These are phyloP conservation scores for Cybosia mesomella DNA, from an alignment of 2,888 invertebrate genomes.

Conservation along the genomic window DNA sequence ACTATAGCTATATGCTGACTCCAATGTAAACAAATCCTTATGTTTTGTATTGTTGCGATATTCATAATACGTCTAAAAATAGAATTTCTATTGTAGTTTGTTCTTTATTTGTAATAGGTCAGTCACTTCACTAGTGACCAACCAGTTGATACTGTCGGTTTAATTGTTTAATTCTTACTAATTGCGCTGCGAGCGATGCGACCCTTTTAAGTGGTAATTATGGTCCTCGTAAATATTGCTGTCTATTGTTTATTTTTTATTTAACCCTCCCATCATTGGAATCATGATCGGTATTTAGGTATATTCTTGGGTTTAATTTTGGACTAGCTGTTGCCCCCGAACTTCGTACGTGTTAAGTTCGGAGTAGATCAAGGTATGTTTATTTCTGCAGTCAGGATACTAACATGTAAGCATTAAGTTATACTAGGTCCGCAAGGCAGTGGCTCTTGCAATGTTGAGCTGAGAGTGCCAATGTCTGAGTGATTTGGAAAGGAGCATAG, in stretches of 20 bases:
- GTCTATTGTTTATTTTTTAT: slow-evolving; percentile 28
- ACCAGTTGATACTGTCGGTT: slow-evolving; percentile 46
- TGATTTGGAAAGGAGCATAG: too few species aligned
- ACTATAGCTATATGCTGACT: background rate
- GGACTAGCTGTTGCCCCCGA: too few species aligned
- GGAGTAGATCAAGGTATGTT: too few species aligned
- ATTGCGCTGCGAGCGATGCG: slow-evolving; percentile 54
- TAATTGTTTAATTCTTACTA: slow-evolving; percentile 72
- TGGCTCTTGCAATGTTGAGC: too few species aligned
- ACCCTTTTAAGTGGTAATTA: slow-evolving; percentile 34
- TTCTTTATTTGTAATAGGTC: slow-evolving; percentile 13
- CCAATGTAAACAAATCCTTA: background rate
- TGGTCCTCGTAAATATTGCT: slow-evolving; percentile 35
- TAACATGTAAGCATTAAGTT: too few species aligned
- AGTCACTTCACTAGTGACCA: slow-evolving; percentile 30
- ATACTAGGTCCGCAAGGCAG: too few species aligned
- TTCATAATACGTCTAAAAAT: slow-evolving; percentile 6
- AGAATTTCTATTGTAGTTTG: slow-evolving; percentile 5
- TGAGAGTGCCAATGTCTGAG: too few species aligned
- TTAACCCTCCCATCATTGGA: background rate
- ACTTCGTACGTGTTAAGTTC: too few species aligned
- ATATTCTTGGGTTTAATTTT: background rate
- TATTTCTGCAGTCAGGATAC: too few species aligned
- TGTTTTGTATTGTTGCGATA: background rate
- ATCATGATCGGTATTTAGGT: background rate